Conservation (phyloP, 1,140 invertebrate genomes). For the Leptopilina clavipes region DNA sequence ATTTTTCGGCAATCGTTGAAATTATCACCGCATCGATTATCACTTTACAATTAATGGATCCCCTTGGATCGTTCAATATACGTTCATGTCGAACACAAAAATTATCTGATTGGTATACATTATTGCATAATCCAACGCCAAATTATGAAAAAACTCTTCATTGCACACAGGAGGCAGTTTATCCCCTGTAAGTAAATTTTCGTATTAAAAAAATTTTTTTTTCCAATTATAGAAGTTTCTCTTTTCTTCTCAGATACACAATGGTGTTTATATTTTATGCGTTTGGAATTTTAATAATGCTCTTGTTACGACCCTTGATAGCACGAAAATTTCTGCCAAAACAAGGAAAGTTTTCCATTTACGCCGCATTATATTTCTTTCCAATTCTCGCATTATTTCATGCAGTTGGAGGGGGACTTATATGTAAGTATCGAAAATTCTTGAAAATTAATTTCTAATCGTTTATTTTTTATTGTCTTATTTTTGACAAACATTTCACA, state of each 20-base stretch:
- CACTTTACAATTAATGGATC: constrained; percentile 86
- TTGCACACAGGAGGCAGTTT: constrained; percentile 97
- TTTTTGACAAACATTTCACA: constrained; percentile 74
- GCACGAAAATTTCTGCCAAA: constrained; percentile 80
- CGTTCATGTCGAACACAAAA: constrained; percentile 85
- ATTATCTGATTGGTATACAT: constrained; percentile 96
- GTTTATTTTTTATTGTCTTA: background rate
- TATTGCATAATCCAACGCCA: constrained; percentile 94
- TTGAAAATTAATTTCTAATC: no score
- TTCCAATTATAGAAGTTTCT: constrained; percentile 43
- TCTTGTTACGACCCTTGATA: constrained; percentile 84
- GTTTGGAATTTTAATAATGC: constrained; percentile 86
- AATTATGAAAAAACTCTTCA: constrained; percentile 92
- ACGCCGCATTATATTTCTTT: constrained; percentile 95
- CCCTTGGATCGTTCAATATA: constrained; percentile 83
- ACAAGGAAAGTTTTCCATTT: constrained; percentile 87
- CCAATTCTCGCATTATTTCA: constrained; percentile 92
- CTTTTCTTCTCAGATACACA: constrained; percentile 85
- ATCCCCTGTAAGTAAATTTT: constrained; percentile 95
- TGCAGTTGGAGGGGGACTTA: constrained; percentile 91
- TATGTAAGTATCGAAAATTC: constrained; percentile 83
- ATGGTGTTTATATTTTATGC: constrained; percentile 95
- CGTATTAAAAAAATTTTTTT: constrained; percentile 36
- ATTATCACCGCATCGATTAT: constrained; percentile 82
- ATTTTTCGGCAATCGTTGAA: constrained; percentile 88